Base-by-base conservation (phyloP, 2,797 vertebrate genomes). In the Malurus leucopterus region DNA sequence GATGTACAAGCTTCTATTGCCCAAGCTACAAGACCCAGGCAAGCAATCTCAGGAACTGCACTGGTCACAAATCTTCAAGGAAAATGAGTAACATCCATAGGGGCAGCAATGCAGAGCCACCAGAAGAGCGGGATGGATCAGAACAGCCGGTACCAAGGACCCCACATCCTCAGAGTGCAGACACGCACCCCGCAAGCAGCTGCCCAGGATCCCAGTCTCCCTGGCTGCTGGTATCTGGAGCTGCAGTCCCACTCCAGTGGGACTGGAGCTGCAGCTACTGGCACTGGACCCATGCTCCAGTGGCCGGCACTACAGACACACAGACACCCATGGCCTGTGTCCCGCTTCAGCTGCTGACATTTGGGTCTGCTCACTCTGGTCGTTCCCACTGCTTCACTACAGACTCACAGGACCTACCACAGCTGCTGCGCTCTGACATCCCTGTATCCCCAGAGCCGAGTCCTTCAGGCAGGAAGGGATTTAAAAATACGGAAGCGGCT, bases 271-370 rank as follows among this genome's bases (percentile, higher is more conserved):
- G n/a, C n/a, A n/a, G 53, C 13, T 0, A 0, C 44, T 58, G 36
- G 16, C 29, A 30, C 76, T 8, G 11, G 30, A 30, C 16, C 16
- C 46, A 34, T 36, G 16, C 16, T 15, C 7, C 6, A 6, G 49
- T 4, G 27, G 14, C 22, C 0, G 1, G 47, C 26, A 13, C 32
- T 9, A 13, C 0, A 2, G 77, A 26, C 15, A n/a, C 2, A 0
- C 0, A 1, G 21, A 6, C 24, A 36, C 15, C 19, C 0, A 0
- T 5, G 46, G 29, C 12, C 20, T 6, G 1, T 1, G 30, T 12
- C 23, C 8, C 19, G 2, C 32, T 61, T 11, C 36, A 10, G 22
- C 38, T 57, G 71, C 61, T 36, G 54, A 23, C 2, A 2, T 26
- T 15, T 6, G 15, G 8, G 8, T 38, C 67, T 67, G 29, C 26